These are phyloP conservation scores for Ctenopoma kingsleyae DNA, from an alignment of 2,797 vertebrate genomes.

Conservation along the genomic window DNA sequence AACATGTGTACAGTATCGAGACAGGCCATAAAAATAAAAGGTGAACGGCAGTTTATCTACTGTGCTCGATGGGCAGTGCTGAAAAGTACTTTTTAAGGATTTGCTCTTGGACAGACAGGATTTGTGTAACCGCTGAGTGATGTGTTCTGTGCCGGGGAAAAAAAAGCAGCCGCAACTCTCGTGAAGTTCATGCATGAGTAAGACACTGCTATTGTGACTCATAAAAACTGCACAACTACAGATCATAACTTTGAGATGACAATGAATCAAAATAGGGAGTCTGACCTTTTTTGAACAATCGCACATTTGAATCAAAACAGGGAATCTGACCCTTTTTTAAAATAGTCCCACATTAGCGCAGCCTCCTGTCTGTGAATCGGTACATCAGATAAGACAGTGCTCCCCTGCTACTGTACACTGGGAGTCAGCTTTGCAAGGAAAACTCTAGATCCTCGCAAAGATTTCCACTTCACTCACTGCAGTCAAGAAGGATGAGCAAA, in stretches of 20 bases:
- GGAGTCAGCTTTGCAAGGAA: constrained; percentile 74
- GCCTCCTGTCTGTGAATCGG: constrained; percentile 71
- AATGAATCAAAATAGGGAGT: constrained; percentile 57
- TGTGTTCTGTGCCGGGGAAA: constrained; percentile 39
- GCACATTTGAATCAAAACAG: constrained; percentile 67
- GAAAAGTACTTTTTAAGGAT: constrained; percentile 70
- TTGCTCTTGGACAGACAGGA: constrained; percentile 62
- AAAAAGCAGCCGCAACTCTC: constrained; percentile 49
- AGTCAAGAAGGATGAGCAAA: constrained; percentile 79
- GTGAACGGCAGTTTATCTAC: constrained; percentile 46
- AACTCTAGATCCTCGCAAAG: constrained; percentile 78
- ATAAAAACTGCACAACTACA: constrained; percentile 59
- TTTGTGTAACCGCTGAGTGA: constrained; percentile 71
- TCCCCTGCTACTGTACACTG: constrained; percentile 77
- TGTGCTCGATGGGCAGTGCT: constrained; percentile 53
- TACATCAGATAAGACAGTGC: constrained; percentile 74
- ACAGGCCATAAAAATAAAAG: constrained; percentile 44
- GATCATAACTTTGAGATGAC: constrained; percentile 67
- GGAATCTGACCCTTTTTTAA: constrained; percentile 43
- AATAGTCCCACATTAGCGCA: constrained; percentile 65
- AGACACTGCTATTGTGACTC: constrained; percentile 48
- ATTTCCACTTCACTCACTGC: constrained; percentile 83
- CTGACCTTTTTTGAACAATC: constrained; percentile 73
- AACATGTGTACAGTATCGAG: constrained; percentile 46
- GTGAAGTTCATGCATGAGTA: constrained; percentile 65